These are phyloP conservation scores for Ennomos erosarius DNA, from an alignment of 2,888 invertebrate species.

Conservation along the genomic window DNA sequence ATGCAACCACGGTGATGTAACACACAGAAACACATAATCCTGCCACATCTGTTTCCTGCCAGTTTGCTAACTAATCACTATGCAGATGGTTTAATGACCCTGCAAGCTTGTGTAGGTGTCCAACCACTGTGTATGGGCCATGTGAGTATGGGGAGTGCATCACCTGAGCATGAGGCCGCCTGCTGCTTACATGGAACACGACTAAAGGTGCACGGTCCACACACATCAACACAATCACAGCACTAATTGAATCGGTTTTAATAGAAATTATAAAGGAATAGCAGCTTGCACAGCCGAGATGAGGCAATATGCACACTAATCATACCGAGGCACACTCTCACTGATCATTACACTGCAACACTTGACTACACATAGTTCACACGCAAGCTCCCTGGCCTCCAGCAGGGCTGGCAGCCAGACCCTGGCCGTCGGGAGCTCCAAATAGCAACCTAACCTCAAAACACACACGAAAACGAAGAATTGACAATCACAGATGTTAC, in stretches of 20 bases:
- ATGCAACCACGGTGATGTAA: slow-evolving; percentile 49
- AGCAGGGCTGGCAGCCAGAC: slow-evolving; percentile 23
- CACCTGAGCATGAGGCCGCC: slow-evolving; percentile 56
- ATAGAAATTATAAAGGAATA: slow-evolving; percentile 47
- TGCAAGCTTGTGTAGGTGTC: slow-evolving; percentile 30
- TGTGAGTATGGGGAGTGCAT: slow-evolving; percentile 25
- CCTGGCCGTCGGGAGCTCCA: slow-evolving; percentile 42
- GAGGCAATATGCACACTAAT: slow-evolving; percentile 42
- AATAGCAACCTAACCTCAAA: slow-evolving; percentile 82
- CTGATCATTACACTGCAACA: slow-evolving; percentile 52
- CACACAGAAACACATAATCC: slow-evolving; percentile 44
- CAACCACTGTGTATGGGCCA: slow-evolving; percentile 5
- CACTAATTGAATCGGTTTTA: slow-evolving; percentile 48
- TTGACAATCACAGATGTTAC: slow-evolving; percentile 76
- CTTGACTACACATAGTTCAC: slow-evolving; percentile 45
- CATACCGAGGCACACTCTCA: slow-evolving; percentile 47
- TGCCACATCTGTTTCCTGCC: slow-evolving; percentile 11
- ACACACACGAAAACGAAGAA: slow-evolving; percentile 68
- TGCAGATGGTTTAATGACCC: slow-evolving; percentile 45
- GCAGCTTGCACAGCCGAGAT: slow-evolving; percentile 44
- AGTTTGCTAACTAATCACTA: slow-evolving; percentile 8
- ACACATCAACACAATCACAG: slow-evolving; percentile 49
- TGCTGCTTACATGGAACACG: slow-evolving; percentile 47
- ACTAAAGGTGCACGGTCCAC: slow-evolving; percentile 28
- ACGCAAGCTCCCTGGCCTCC: slow-evolving; percentile 4